Conservation (phyloP, 1,140 invertebrate genomes). For the Cyrtorhinus lividipennis region DNA sequence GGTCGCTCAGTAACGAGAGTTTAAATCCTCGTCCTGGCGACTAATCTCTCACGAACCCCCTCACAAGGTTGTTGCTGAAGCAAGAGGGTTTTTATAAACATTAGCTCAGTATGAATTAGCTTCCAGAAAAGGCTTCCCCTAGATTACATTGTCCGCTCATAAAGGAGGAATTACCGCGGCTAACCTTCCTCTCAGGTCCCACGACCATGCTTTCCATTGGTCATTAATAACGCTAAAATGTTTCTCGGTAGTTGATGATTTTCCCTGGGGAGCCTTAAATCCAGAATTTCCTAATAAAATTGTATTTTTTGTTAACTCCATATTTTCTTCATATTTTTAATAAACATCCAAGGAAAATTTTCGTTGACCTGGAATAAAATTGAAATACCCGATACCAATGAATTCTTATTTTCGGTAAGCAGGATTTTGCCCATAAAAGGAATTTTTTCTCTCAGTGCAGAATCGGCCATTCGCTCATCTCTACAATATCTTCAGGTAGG, state of each 20-base stretch:
- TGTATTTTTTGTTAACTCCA: no score
- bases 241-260: not conserved
- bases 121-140: not conserved
- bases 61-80: not conserved
- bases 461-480: no score
- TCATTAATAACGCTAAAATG: conserved; percentile 3
- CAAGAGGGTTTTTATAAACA: conserved; percentile 12
- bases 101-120: conserved; percentile 15
- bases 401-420: no score
- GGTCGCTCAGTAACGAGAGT: conserved; percentile 10
- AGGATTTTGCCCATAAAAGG: no score
- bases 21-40: conserved; percentile 8
- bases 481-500: no score
- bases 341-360: no score
- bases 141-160: conserved; percentile 13
- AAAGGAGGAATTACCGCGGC: conserved; percentile 11
- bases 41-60: conserved; percentile 1
- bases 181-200: not conserved
- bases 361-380: no score
- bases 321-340: no score
- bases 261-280: not conserved
- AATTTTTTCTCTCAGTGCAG: no score
- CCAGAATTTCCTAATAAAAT: no score
- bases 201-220: no score
- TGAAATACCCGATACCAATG: no score